Evolutionary conservation across 2,113 vertebrate species (phyloP).

Genomic region (Tichodroma muraria): DNA sequence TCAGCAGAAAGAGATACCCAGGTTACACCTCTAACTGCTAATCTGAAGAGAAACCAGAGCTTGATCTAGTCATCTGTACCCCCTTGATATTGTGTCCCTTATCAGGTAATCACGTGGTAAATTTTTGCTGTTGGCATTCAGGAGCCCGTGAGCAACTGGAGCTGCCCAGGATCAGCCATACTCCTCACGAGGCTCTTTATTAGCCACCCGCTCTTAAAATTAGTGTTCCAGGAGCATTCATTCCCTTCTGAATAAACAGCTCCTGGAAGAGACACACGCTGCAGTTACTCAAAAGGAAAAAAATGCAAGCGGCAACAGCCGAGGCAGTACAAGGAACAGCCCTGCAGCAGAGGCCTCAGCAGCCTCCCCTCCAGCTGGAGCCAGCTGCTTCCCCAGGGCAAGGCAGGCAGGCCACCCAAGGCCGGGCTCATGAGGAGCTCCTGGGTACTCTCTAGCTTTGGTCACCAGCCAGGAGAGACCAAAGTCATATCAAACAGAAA

Average conservation of each 20-base stretch:
- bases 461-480: background rate
- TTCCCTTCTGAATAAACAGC: background rate
- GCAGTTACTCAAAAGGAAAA: background rate
- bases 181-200: background rate
- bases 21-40: background rate
- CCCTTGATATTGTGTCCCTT: background rate
- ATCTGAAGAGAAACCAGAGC: background rate
- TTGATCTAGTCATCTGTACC: background rate
- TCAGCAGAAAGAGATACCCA: background rate
- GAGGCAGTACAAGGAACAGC: background rate
- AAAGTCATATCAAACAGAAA: background rate
- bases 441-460: background rate
- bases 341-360: background rate
- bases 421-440: rapidly evolving
- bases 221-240: background rate
- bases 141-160: background rate
- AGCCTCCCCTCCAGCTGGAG: background rate
- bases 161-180: background rate
- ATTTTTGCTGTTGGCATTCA: background rate
- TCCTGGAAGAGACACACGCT: background rate
- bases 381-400: background rate
- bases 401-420: background rate
- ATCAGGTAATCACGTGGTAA: no score
- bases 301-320: rapidly evolving
- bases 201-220: background rate